Conservation (phyloP, 2,113 vertebrate species). For the Silurus glanis region DNA sequence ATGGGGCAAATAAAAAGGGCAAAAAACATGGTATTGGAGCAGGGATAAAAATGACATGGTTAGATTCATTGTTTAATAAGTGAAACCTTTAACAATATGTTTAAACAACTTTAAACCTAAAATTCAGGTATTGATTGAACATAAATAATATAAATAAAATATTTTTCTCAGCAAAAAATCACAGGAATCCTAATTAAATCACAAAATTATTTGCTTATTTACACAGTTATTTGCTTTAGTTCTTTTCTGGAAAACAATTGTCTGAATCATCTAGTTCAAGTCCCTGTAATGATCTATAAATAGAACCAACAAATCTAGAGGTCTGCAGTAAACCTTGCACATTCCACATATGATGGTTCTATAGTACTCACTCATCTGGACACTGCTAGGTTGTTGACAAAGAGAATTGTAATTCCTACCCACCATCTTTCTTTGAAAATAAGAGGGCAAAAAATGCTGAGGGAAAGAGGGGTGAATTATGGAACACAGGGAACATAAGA, state of each 20-base stretch:
- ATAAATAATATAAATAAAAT: not conserved
- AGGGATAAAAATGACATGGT: conserved; percentile 30
- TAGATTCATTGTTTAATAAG: not conserved
- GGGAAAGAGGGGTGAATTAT: conserved; percentile 36
- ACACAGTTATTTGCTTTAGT: not conserved
- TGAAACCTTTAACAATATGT: not conserved
- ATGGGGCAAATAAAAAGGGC: not conserved
- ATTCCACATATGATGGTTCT: conserved; percentile 31
- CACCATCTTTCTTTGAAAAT: conserved; percentile 38
- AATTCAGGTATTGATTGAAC: not conserved
- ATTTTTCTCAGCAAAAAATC: too few relatives aligned
- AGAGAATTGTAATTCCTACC: conserved; percentile 32
- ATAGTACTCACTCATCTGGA: conserved; percentile 28
- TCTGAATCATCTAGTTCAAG: not conserved
- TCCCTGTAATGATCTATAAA: conserved; percentile 39
- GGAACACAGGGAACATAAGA: conserved; percentile 43
- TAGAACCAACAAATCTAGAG: conserved; percentile 41
- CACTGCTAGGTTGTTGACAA: conserved; percentile 36
- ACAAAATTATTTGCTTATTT: not conserved
- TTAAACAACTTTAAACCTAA: not conserved
- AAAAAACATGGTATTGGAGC: conserved; percentile 40
- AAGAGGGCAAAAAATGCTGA: conserved; percentile 3
- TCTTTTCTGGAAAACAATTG: not conserved
- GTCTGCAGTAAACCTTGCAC: conserved; percentile 20
- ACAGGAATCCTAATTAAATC: not conserved